phyloP scores from a whole-genome alignment of 2,888 invertebrate species.

The Epirrhoe alternata region DNA sequence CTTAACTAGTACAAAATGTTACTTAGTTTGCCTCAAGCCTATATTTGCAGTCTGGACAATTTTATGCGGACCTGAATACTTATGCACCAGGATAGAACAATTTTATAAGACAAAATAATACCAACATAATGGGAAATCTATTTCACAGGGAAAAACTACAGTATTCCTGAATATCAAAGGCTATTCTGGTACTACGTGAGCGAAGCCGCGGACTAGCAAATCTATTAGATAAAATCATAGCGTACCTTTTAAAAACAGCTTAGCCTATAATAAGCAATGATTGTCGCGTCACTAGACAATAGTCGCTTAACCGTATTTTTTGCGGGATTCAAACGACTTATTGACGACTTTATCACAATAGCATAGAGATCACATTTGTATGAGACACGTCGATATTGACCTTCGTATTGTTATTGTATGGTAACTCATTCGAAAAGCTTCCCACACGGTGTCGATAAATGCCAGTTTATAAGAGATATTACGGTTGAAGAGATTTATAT shows the following conservation, averaged over 20 bases:
- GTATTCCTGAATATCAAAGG: too few relatives aligned
- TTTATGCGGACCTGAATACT: too few relatives aligned
- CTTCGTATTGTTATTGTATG: slow-evolving; percentile 21
- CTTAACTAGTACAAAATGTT: too few relatives aligned
- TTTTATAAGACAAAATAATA: too few relatives aligned
- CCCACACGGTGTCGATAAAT: not conserved
- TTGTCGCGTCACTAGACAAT: slow-evolving; percentile 27
- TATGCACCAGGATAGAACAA: too few relatives aligned
- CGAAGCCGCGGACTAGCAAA: not conserved
- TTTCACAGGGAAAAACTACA: too few relatives aligned
- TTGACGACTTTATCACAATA: slow-evolving; percentile 19
- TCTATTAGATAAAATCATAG: slow-evolving; percentile 14
- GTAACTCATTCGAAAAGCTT: not conserved
- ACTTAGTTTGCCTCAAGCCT: too few relatives aligned
- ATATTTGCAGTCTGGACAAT: too few relatives aligned
- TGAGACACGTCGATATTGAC: slow-evolving; percentile 21
- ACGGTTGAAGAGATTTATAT: not conserved
- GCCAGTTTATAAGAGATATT: not conserved
- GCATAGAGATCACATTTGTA: slow-evolving; percentile 18
- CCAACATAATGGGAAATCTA: too few relatives aligned
- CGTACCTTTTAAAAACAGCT: slow-evolving; percentile 27
- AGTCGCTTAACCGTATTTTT: slow-evolving; percentile 15
- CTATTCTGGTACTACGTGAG: too few relatives aligned
- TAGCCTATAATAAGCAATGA: slow-evolving; percentile 20
- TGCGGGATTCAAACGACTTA: slow-evolving; percentile 16